Conservation (phyloP, 1,140 invertebrate species). For the Dendroctonus ponderosae region DNA sequence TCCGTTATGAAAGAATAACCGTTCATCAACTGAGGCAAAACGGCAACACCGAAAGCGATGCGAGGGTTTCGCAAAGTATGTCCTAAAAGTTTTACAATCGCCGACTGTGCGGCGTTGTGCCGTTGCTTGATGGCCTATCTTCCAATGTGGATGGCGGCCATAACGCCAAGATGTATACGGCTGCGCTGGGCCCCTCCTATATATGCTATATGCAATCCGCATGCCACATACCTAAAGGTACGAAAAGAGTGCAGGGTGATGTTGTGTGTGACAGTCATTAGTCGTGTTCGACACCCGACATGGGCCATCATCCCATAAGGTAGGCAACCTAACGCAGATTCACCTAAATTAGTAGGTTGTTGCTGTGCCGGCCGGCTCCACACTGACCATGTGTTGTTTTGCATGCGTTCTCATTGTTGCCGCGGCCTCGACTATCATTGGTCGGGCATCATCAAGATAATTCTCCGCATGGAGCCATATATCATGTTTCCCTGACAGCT, state of each 20-base stretch:
- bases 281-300: conserved; percentile 51
- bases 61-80: conserved; percentile 59
- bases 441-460: conserved; percentile 31
- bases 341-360: conserved; percentile 43
- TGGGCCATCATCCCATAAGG: conserved; percentile 40
- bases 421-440: conserved; percentile 29
- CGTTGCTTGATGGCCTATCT: conserved; percentile 74
- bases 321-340: conserved; percentile 47
- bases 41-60: conserved; percentile 31
- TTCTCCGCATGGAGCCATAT: conserved; percentile 11
- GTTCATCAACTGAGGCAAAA: background rate
- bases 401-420: conserved; percentile 34
- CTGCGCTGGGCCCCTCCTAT: conserved; percentile 61
- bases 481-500: conserved; percentile 24
- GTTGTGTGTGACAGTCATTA: conserved; percentile 50
- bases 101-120: conserved; percentile 61
- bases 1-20: too few species aligned
- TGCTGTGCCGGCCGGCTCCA: conserved; percentile 32
- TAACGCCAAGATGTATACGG: conserved; percentile 72
- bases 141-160: conserved; percentile 73
- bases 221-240: conserved; percentile 52
- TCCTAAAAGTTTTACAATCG: conserved; percentile 69
- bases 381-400: conserved; percentile 36
- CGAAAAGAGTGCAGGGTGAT: conserved; percentile 49
- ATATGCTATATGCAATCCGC: conserved; percentile 53